A percentile compares a stretch with the other conserved stretches of the same genome.
These are phyloP conservation scores for Gari tellinella DNA, from an alignment of 2,888 invertebrate species.

Conservation along the genomic window DNA sequence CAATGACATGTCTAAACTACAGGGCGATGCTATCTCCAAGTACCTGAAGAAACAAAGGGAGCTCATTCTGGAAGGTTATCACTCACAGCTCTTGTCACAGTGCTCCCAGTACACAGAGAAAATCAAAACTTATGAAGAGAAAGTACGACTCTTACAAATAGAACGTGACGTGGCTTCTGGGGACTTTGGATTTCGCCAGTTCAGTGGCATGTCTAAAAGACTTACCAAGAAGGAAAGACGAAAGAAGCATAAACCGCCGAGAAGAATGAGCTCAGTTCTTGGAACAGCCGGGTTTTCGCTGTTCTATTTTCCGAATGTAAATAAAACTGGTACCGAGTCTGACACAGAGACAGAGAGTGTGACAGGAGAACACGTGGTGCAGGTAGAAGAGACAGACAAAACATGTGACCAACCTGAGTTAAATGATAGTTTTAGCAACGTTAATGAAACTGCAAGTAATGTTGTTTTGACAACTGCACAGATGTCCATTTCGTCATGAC, in stretches of 20 bases:
- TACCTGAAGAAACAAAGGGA: constrained; percentile 33
- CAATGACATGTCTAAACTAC: constrained; percentile 2
- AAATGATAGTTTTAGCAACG: too few species aligned
- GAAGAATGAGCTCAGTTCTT: constrained; percentile 17
- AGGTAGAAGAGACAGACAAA: not conserved
- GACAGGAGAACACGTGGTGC: not conserved
- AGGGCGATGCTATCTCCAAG: constrained; percentile 33
- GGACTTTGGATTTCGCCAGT: constrained; percentile 10
- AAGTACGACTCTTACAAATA: constrained; percentile 28
- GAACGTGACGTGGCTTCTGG: constrained; percentile 16
- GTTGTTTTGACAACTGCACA: too few species aligned
- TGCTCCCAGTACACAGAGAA: constrained; percentile 36
- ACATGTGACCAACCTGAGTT: not conserved
- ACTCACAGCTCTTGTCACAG: constrained; percentile 31
- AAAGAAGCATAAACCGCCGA: not conserved
- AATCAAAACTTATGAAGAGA: constrained; percentile 39
- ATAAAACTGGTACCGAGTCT: not conserved
- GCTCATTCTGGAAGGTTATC: constrained; percentile 42
- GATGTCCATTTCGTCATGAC: too few species aligned
- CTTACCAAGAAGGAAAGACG: not conserved
- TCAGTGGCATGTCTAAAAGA: not conserved
- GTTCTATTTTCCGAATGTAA: constrained; percentile 10
- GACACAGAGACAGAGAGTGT: not conserved
- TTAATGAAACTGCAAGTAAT: too few species aligned
- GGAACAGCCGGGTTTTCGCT: constrained; percentile 37